Percentiles rank a stretch among this genome's conserved stretches.
Conservation (phyloP, 2,888 invertebrate genomes). For the Epicampocera succincta region DNA sequence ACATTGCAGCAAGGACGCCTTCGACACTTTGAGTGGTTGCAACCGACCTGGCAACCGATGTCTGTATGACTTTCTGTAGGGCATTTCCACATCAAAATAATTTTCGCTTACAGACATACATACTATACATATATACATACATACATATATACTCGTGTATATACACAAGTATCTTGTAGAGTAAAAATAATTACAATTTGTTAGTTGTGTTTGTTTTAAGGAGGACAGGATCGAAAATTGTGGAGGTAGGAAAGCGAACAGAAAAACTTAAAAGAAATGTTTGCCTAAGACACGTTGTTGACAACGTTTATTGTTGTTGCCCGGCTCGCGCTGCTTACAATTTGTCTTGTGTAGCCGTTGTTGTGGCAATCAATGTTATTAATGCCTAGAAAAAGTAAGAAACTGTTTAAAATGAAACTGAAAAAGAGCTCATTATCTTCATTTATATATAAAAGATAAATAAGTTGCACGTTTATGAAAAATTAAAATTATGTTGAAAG, state of each 20-base stretch:
- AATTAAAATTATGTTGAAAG: constrained; percentile 30
- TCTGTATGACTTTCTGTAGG: constrained; percentile 1
- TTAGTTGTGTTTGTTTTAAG: constrained; percentile 28
- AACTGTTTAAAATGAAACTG: constrained; percentile 20
- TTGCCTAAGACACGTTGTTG: constrained; percentile 53
- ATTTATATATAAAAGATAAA: constrained; percentile 19
- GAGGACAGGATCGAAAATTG: constrained; percentile 31
- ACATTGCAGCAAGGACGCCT: no score
- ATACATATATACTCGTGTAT: no score
- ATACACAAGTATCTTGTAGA: no score
- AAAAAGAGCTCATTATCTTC: constrained; percentile 46
- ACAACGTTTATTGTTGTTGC: constrained; percentile 45
- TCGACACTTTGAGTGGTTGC: no score
- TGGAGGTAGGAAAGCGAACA: neutral
- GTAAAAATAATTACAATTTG: constrained; percentile 61
- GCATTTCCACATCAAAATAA: constrained; percentile 33
- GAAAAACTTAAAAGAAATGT: constrained; percentile 11
- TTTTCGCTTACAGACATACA: constrained; percentile 9
- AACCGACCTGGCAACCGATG: no score
- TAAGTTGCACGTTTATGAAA: neutral
- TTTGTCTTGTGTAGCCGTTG: constrained; percentile 35
- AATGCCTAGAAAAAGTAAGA: constrained; percentile 45
- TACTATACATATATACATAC: constrained; percentile 3
- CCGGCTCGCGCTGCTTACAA: constrained; percentile 5
- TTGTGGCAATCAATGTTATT: constrained; percentile 41